A percentile compares a stretch with the other conserved stretches of the same genome.
These are phyloP conservation scores for Brachionus rubens DNA, from an alignment of 1,140 invertebrate genomes.

Conservation along the genomic window DNA sequence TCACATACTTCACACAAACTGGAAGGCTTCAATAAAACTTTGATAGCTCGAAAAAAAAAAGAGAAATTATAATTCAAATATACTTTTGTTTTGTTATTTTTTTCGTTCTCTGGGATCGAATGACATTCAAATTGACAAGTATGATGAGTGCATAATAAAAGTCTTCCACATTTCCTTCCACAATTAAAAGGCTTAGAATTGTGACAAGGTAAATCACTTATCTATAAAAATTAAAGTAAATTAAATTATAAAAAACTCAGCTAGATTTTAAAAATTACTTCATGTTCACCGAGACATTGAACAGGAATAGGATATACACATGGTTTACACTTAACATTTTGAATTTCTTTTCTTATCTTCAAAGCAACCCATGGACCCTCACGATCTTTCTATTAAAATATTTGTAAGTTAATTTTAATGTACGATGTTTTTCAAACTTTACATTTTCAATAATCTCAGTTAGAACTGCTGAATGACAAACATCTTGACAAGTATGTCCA, in stretches of 20 bases:
- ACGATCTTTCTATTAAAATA: slow-evolving; percentile 58
- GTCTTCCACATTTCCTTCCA: slow-evolving; percentile 69
- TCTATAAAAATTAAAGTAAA: slow-evolving; percentile 53
- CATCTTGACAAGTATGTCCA: slow-evolving; percentile 70
- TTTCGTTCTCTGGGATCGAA: slow-evolving; percentile 59
- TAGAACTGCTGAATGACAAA: slow-evolving; percentile 76
- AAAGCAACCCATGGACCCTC: slow-evolving; percentile 72
- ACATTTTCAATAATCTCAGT: slow-evolving; percentile 57
- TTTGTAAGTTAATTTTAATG: not conserved
- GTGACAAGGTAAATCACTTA: slow-evolving; percentile 71
- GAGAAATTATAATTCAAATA: slow-evolving; percentile 40
- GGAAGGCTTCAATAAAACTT: slow-evolving; percentile 57
- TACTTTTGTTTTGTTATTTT: slow-evolving; percentile 15
- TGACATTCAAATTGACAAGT: slow-evolving; percentile 73
- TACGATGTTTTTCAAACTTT: not conserved
- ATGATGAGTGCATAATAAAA: slow-evolving; percentile 75
- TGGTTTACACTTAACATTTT: slow-evolving; percentile 66
- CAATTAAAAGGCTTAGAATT: slow-evolving; percentile 71
- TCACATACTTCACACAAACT: slow-evolving; percentile 72
- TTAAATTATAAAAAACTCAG: not conserved
- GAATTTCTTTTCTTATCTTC: slow-evolving; percentile 57
- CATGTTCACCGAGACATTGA: slow-evolving; percentile 77
- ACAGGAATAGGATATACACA: slow-evolving; percentile 69
- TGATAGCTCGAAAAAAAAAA: too few relatives aligned
- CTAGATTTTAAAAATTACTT: slow-evolving; percentile 57